These are phyloP conservation scores for Acyrthosiphon pisum DNA, from an alignment of 1,140 invertebrate genomes.

Conservation along the genomic window DNA sequence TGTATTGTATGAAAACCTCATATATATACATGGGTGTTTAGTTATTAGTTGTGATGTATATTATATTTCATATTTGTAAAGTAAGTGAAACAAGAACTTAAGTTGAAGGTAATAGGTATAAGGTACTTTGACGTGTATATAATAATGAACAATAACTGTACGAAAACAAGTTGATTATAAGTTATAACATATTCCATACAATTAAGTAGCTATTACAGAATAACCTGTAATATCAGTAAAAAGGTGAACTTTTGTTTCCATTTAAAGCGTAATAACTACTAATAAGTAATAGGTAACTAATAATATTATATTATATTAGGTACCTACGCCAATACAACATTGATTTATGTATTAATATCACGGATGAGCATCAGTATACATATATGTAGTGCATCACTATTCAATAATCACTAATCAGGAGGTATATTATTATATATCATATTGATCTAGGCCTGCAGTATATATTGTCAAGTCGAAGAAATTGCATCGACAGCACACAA, in stretches of 20 bases:
- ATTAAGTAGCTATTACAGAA: no score
- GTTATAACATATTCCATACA: not conserved
- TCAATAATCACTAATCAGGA: not conserved
- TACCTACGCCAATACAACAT: not conserved
- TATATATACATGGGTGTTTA: not conserved
- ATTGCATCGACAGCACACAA: not conserved
- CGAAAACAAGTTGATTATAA: not conserved
- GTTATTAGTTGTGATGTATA: not conserved
- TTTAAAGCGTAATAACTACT: not conserved
- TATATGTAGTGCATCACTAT: not conserved
- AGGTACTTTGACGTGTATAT: not conserved
- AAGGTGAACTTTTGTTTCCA: not conserved
- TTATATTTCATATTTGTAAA: not conserved
- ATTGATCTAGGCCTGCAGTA: not conserved
- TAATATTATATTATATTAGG: not conserved
- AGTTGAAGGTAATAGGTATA: not conserved
- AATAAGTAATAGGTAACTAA: no score
- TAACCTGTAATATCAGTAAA: not conserved
- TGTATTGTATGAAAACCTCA: not conserved
- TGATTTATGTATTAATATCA: constrained; percentile 1
- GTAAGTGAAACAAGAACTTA: not conserved
- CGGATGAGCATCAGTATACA: not conserved
- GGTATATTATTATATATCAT: not conserved
- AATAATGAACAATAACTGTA: not conserved
- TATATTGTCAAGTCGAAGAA: not conserved